phyloP scores from a whole-genome alignment of 2,888 invertebrate genomes.

The Mayetiola destructor region DNA sequence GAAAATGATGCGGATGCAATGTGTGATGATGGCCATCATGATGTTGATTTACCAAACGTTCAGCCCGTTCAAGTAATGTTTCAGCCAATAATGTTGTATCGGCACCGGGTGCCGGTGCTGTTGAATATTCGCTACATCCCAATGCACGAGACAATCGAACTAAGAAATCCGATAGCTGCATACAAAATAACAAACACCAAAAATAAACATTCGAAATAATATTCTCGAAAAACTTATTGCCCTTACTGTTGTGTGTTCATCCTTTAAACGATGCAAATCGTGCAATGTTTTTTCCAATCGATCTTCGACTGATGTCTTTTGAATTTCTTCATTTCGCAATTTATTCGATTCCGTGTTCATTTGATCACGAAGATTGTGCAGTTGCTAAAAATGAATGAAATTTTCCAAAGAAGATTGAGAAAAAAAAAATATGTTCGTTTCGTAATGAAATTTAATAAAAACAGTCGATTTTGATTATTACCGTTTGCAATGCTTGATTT shows the following conservation, averaged over 20 bases:
- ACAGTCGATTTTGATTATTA: slow-evolving; percentile 36
- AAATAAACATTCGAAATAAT: not conserved
- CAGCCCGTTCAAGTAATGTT: slow-evolving; percentile 67
- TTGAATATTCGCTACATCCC: slow-evolving; percentile 36
- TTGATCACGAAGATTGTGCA: slow-evolving; percentile 62
- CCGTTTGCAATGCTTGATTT: slow-evolving; percentile 60
- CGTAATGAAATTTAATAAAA: no score
- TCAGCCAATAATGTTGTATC: slow-evolving; percentile 44
- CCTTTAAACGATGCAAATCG: slow-evolving; percentile 52
- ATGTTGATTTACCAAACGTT: slow-evolving; percentile 41
- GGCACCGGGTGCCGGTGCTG: slow-evolving; percentile 30
- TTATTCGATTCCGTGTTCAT: slow-evolving; percentile 48
- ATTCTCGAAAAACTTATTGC: no score
- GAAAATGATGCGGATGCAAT: slow-evolving; percentile 18
- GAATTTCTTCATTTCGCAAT: slow-evolving; percentile 47
- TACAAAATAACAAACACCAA: slow-evolving; percentile 19
- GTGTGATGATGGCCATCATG: slow-evolving; percentile 21
- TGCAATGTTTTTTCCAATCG: slow-evolving; percentile 65
- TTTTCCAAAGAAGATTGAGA: not conserved
- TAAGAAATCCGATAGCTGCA: slow-evolving; percentile 65
- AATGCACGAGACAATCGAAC: slow-evolving; percentile 68
- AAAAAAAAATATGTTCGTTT: no score
- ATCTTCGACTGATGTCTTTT: slow-evolving; percentile 55
- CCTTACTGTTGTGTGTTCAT: slow-evolving; percentile 28
- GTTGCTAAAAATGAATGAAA: slow-evolving; percentile 41